Base-by-base conservation (phyloP, 2,113 vertebrate species). In the Gulo gulo region DNA sequence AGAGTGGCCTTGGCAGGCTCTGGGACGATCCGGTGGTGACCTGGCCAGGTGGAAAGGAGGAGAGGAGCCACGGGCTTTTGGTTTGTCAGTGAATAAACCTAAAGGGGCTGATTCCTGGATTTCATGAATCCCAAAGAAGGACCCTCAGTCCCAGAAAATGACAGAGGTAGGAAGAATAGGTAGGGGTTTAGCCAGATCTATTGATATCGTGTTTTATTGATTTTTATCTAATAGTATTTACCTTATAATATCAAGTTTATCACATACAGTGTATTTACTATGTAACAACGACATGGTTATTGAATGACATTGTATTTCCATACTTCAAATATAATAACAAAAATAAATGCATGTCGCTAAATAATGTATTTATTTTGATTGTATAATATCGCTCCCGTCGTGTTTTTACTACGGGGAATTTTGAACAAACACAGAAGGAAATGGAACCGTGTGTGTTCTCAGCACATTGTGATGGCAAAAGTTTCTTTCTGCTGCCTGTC, bases 191-290 rank as follows among this genome's bases (percentile, higher is more conserved):
- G 52, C 13, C 21, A 80, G 21, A 65, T 84, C 26, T 80, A 26
- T 20, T 73, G 65, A 18, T 55, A 47, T 12, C 57, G 6, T 82
- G 78, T 83, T 92, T 96, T 73, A 63, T 24, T 84, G 31, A 73
- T 82, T 93, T 61, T 67, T 89, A 82, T 87, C 36, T 92, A 31
- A 24, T 6, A 91, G 4, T 26, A 59, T 47, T 81, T 97, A 29
- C 52, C 55, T 78, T 45, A 29, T 20, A 78, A 61, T 55, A 50
- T 57, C 24, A 23, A 59, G 23, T 84, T 18, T 18, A 9, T 65
- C 73, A 14, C 23, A 20, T 13, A 26, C 14, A 65, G n/a, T 76
- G 5, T 45, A 31, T 47, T 65, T 65, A 69, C 78, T 59, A 42
- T 45, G 45, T 39, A 47, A 65, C 6, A 39, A 57, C 1, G 26